Evolutionary conservation across 2,113 vertebrate species (phyloP), one percentile per base, ranked within the genome.

Genomic region (Paedocypris sp.): DNA sequence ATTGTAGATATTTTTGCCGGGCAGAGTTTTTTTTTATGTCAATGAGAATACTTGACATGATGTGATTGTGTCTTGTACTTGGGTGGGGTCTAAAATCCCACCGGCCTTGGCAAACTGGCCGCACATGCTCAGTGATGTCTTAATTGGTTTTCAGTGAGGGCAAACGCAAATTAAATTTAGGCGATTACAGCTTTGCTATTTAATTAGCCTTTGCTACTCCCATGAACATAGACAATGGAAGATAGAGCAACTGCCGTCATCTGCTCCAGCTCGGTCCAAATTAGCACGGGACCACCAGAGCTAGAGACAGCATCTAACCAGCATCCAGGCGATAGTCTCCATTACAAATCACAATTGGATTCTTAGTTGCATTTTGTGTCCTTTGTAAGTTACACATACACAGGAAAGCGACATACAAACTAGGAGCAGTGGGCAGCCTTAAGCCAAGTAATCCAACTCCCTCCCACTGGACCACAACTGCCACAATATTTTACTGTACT

Each of bases 91-190:
- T 38, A 22, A 29, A 25, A 45, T 10, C 11, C 23, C 1, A 23
- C 41, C 31, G 38, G 7, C 3, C 18, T 7, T 9, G 31, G 41
- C 19, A 33, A 63, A 53, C 6, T 9, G 11, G 31, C 10, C 29
- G 16, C 10, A 39, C 32, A 36, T 19, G 35, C 20, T 62, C 23
- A 46, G 13, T 35, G 9, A 28, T 52, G 38, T 6, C 28, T 38
- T 60, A 69, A 47, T 64, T 38, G 48, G 36, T 69, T 53, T 60
- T 29, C 47, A 54, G 22, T 58, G 32, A 49, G 39, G 48, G 31
- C 28, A 60, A 38, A n/a, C 54, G 41, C 58, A 29, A 60, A 60
- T 69, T 64, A 54, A 60, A 60, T 69, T 49, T 64, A 29, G 26
- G 26, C 61, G 9, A 60, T 64, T 60, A 64, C 50, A 59, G 45